These are phyloP conservation scores for Dendrocincla fuliginosa DNA, from an alignment of 2,797 vertebrate genomes.

Conservation along the genomic window DNA sequence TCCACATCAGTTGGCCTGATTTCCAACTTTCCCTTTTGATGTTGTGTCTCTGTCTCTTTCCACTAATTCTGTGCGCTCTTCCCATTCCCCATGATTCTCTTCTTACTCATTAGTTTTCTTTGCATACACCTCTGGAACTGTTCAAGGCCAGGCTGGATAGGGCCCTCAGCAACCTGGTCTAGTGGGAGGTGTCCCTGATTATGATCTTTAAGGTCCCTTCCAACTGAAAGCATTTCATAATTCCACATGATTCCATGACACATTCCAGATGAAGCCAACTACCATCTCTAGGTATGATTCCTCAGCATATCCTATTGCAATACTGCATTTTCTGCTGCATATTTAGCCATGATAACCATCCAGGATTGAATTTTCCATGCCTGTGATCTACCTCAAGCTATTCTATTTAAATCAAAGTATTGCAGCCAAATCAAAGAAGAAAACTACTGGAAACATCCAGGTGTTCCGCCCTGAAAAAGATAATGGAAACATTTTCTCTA, in stretches of 20 bases:
- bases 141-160: too few species aligned
- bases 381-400: neutral
- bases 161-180: neutral
- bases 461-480: neutral
- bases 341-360: neutral
- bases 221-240: neutral
- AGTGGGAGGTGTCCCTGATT: neutral
- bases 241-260: too few species aligned
- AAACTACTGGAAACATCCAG: neutral
- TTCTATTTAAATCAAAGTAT: neutral
- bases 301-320: neutral
- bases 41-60: neutral
- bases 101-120: neutral
- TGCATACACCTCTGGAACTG: neutral
- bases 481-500: neutral
- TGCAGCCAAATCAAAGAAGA: neutral
- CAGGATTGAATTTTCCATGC: neutral
- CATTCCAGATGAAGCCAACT: neutral
- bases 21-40: neutral
- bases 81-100: neutral
- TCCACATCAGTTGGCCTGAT: neutral
- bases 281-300: neutral
- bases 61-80: neutral
- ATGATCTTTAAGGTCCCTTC: neutral
- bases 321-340: neutral